Base-by-base conservation (phyloP, 2,113 vertebrate genomes). In the Corythoichthys haematopterus region DNA sequence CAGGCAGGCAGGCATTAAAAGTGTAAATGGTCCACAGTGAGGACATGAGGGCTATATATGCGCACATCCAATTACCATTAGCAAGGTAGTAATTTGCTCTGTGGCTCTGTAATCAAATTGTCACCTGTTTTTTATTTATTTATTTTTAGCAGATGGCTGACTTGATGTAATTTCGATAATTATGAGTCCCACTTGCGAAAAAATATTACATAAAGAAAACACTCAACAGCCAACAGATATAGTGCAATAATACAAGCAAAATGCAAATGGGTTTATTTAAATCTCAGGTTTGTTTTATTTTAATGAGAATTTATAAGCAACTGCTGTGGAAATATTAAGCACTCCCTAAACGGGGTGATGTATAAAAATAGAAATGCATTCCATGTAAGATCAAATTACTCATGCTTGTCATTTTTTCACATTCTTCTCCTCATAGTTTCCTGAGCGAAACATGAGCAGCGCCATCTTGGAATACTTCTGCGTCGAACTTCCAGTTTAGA, bases 141-240 rank as follows among this genome's bases (percentile, higher is more conserved):
- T 43, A 37, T 4, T 13, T 10, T 3, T 10, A 50, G 9, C 7
- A 33, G 7, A 68, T 15, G 15, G 47, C 38, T 4, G 37, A 50
- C n/a, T 6, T 61, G 46, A 14, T 57, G 46, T 12, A 68, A 60
- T 57, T 46, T 38, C 63, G 45, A 52, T 28, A 57, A 35, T 56
- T 15, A 46, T 45, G 11, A 61, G 20, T 20, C 40, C 16, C n/a
- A 6, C 4, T 20, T 61, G 16, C 7, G 9, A 61, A n/a, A 45
- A 36, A 43, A 20, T 20, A 59, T 15, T 37, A 37, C 55, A 11
- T 36, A 4, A 36, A 36, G 8, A 35, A 13, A 36, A 36, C 3
- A 35, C 53, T 36, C 28, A 35, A 56, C 33, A 56, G 33, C 1
- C 53, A 4, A 13, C 28, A 35, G n/a, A 53, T 33, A 56, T 10